Conservation (phyloP, 2,113 vertebrate genomes). For the Hiodon alosoides region DNA sequence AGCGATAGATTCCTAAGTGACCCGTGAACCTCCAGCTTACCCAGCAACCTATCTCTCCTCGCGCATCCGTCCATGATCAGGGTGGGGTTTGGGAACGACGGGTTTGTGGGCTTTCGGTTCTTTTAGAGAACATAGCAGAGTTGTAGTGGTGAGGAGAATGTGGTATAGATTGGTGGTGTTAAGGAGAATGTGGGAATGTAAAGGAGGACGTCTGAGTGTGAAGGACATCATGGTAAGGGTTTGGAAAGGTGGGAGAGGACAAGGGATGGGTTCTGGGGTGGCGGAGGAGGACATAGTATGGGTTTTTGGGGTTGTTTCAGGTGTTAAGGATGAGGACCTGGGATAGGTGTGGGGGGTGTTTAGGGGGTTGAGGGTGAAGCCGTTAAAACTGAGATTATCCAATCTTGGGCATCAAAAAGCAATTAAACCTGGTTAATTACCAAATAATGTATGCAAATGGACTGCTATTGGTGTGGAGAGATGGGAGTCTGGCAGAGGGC, state of each 20-base stretch:
- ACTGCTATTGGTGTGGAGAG: constrained; percentile 16
- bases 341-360: neutral
- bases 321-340: too few relatives aligned
- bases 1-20: constrained; percentile 4
- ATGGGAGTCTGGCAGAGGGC: neutral
- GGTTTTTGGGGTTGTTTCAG: too few relatives aligned
- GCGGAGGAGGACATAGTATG: neutral
- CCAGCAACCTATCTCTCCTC: too few relatives aligned
- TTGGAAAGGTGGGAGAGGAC: neutral
- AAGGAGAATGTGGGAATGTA: too few relatives aligned
- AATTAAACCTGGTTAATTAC: constrained; percentile 55
- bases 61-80: too few relatives aligned
- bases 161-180: too few relatives aligned
- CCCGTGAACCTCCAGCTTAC: neutral
- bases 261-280: neutral
- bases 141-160: too few relatives aligned
- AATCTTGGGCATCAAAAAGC: constrained; percentile 51
- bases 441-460: constrained; percentile 49
- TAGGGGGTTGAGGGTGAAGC: constrained; percentile 14
- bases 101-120: too few relatives aligned
- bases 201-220: too few relatives aligned
- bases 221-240: too few relatives aligned
- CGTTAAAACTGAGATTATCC: constrained; percentile 47
- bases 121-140: too few relatives aligned
- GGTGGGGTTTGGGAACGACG: too few relatives aligned